Base-by-base conservation (phyloP, 2,113 vertebrate genomes). In the Petrocephalus microphthalmus region DNA sequence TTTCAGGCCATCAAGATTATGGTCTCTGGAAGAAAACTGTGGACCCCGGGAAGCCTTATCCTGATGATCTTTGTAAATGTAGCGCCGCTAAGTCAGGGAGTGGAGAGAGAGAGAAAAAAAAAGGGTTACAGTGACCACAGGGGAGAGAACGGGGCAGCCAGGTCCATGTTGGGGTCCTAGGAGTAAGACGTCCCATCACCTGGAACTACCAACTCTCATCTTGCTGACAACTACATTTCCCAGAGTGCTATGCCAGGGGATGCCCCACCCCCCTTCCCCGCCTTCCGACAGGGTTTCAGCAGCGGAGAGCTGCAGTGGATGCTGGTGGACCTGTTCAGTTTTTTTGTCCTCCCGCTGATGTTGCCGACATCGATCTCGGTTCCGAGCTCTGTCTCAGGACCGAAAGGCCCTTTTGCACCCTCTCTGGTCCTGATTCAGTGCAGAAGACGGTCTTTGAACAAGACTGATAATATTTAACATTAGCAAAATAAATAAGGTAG, bases 401-500 rank as follows among this genome's bases (percentile, higher is more conserved):
- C 78, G 17, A 29, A 29, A 57, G 33, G 78, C 20, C 6, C 20
- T 88, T 37, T 84, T 2, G 8, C 45, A 60, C 89, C 86, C 22
- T 89, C 88, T 88, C 86, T 42, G 29, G 89, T 88, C 85, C 83
- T 89, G 57, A 87, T 89, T 93, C 91, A 87, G 89, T 92, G 92
- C 90, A 57, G 84, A 90, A 89, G 74, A 88, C 67, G 82, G 89
- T 90, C 86, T 88, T 87, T 89, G 88, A 67, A 90, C 83, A 71
- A 89, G 92, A 91, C 71, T 54, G 87, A 88, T 87, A 82, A 17
- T 85, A 56, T 22, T 90, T 91, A 92, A 89, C 88, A 89, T 91
- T 88, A 88, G 90, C 91, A 93, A 93, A 93, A 90, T 92, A 94
- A 95, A 90, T 90, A 82, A 83, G 92, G 87, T 86, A 89, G 85